Percentiles rank a stretch among this genome's conserved stretches.
Conservation (phyloP, 2,888 invertebrate species). For the Idaea straminata region DNA sequence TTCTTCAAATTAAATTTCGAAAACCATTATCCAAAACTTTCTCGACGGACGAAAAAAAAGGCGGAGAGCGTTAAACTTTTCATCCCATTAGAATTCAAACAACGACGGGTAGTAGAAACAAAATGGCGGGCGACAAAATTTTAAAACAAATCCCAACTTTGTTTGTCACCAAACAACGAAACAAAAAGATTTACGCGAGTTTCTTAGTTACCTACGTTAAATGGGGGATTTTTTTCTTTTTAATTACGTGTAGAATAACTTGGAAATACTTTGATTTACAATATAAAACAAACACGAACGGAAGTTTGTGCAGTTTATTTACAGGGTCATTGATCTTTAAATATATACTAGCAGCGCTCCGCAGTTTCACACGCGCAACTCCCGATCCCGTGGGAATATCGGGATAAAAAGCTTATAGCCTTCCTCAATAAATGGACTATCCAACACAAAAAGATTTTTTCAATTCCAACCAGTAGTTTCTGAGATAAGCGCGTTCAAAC, state of each 20-base stretch:
- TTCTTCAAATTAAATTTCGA: background rate
- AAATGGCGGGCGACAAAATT: slow-evolving; percentile 64
- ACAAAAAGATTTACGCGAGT: slow-evolving; percentile 67
- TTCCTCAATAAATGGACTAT: too few species aligned
- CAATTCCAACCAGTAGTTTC: too few species aligned
- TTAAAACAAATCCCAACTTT: slow-evolving; percentile 70
- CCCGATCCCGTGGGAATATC: too few species aligned
- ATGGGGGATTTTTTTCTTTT: background rate
- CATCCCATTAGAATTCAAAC: slow-evolving; percentile 59
- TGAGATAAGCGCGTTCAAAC: too few species aligned
- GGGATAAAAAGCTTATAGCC: too few species aligned
- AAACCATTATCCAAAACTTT: background rate
- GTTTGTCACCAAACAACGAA: slow-evolving; percentile 64
- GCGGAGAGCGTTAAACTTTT: background rate
- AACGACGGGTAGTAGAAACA: slow-evolving; percentile 58
- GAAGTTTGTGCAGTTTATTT: too few species aligned
- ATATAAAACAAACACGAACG: too few species aligned
- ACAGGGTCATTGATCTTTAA: too few species aligned
- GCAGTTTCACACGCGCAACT: too few species aligned
- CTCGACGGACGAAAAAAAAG: slow-evolving; percentile 1
- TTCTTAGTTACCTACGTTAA: background rate
- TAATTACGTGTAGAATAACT: background rate
- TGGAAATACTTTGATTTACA: background rate
- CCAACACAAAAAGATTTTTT: too few species aligned
- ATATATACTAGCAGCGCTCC: too few species aligned